Base-by-base conservation (phyloP, 1,140 invertebrate genomes). In the Plodia interpunctella region DNA sequence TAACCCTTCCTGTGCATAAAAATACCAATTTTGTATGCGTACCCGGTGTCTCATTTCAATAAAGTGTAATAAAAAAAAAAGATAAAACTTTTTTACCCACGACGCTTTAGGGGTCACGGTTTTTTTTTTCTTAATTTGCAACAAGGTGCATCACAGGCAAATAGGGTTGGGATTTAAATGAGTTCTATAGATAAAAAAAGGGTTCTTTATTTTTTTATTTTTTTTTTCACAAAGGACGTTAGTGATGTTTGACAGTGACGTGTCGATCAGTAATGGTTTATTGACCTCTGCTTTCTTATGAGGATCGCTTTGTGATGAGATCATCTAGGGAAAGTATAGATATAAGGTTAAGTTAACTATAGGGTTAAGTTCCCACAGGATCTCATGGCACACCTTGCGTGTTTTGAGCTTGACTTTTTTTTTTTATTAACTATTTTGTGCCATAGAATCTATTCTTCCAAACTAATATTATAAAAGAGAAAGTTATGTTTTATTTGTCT, bases 61-160 rank as follows among this genome's bases (percentile, higher is more conserved):
- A 87, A 78, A 70, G 73, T 74, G 66, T 78, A 77, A 77, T 80
- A 78, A 73, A 87, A 84, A 80, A 78, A 75, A 53, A 77, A 80
- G 78, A 86, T 86, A 85, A 80, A 84, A 83, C 68, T 72, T 80
- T 87, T 85, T 83, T 87, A 86, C 84, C 81, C 81, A 85, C 83
- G 83, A 72, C 60, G 71, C 78, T 86, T 88, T 86, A 76, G 83
- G 62, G 85, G 82, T 84, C 79, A 78, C 73, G 68, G n/a, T n/a
- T 86, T 88, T 86, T 87, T 87, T 69, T 62, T 78, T 65, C 81
- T 84, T 88, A 88, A 88, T 88, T 88, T 88, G 85, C 85, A 85
- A 88, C 85, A 88, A 88, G 85, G 85, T 88, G 83, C 83, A 88
- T 80, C 76, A 60, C 67, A 76, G 63, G 72, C 70, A 78, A 79